These are phyloP conservation scores for Anguilla pacifica DNA, from an alignment of 2,797 vertebrate genomes.

Conservation along the genomic window DNA sequence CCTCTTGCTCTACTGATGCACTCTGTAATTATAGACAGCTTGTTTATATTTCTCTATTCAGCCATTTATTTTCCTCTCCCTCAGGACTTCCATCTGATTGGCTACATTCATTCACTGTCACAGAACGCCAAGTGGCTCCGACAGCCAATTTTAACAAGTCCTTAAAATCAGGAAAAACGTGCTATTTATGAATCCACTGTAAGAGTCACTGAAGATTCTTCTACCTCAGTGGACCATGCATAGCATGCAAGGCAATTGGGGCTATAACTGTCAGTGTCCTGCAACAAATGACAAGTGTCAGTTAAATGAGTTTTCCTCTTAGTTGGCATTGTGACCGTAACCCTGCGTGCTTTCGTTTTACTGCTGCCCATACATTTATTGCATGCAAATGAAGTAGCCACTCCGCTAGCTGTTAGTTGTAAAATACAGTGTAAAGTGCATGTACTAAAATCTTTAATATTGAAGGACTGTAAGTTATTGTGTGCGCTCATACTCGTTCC, in stretches of 20 bases:
- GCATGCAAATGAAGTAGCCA: neutral
- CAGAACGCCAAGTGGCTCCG: neutral
- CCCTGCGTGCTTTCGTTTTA: neutral
- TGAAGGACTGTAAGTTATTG: neutral
- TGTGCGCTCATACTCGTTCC: neutral
- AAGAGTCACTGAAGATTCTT: neutral
- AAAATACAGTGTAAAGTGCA: neutral
- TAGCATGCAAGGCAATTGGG: neutral
- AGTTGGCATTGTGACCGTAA: neutral
- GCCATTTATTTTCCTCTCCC: neutral
- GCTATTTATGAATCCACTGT: neutral
- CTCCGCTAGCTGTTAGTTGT: neutral
- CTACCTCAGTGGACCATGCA: neutral
- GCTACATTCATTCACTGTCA: neutral
- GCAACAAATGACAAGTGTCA: neutral
- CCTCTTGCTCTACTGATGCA: neutral
- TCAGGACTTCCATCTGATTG: neutral
- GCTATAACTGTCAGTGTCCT: neutral
- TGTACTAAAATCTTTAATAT: neutral
- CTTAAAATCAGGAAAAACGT: neutral
- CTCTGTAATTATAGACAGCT: constrained; percentile 17
- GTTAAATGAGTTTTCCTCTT: neutral
- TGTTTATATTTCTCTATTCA: constrained; percentile 17
- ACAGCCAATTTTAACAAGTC: neutral
- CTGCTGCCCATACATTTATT: neutral